Base-by-base conservation (phyloP, 1,140 invertebrate species). In the Drosophila ercepeae region DNA sequence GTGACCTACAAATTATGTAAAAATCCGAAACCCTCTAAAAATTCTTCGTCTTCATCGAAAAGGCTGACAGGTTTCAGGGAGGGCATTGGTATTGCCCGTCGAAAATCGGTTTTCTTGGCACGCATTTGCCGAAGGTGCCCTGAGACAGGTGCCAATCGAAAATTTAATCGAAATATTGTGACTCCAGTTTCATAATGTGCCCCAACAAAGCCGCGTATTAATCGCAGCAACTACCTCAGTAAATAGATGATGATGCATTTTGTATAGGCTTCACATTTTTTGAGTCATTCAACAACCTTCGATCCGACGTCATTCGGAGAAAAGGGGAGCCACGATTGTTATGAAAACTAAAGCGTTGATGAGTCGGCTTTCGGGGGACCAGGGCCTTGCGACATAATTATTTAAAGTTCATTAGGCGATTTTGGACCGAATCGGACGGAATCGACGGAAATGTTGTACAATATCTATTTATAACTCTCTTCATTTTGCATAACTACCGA, bases 1-100 rank as follows among this genome's bases (percentile, higher is more conserved):
- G 39, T 63, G 78, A 78, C 75, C 70, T 75, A 77, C n/a, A 77
- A 77, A 77, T 81, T 81, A 82, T 72, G 60, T 65, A 58, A 46
- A 75, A 65, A 48, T 54, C 64, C 16, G 16, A 42, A 36, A 45
- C 9, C 16, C 48, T 32, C 41, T 7, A 32, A 59, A 46, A 39
- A 49, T 18, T 23, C 19, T 25, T 44, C 14, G 51, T 44, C 67
- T 25, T 42, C 69, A 51, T 54, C 51, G 52, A 44, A 27, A 21
- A 32, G 14, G 39, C 18, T 71, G 67, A 42, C 49, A 53, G 41
- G 8, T 61, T 67, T 45, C 48, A 9, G 55, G 65, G 42, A 52
- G 54, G 23, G 60, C 50, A 46, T 18, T 44, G 23, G 60, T 54
- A 42, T 18, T 44, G 19, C 6, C 21, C 14, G 11, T 11, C 29